Percentiles rank a stretch among this genome's conserved stretches.
Conservation (phyloP, 1,140 invertebrate genomes). For the Orius laevigatus region DNA sequence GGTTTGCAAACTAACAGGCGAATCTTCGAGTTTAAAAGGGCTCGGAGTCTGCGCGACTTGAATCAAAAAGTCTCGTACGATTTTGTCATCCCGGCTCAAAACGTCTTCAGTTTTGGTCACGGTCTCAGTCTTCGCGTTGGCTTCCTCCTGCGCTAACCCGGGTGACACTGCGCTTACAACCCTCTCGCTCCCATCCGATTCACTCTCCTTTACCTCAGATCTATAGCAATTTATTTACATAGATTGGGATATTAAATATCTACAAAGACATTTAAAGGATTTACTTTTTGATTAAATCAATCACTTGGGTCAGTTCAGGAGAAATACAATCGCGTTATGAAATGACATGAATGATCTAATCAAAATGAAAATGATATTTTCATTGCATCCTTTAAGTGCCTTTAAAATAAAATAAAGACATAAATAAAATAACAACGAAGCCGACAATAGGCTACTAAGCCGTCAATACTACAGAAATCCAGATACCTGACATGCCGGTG, state of each 20-base stretch:
- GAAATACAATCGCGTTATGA: no score
- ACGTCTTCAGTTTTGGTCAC: background rate
- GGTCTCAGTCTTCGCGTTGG: background rate
- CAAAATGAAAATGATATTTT: no score
- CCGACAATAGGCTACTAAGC: conserved; percentile 10
- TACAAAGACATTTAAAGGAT: background rate
- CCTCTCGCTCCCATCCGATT: background rate
- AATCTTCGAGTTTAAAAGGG: background rate
- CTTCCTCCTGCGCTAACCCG: conserved; percentile 4
- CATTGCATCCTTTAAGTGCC: no score
- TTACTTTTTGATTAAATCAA: no score
- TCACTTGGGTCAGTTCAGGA: no score
- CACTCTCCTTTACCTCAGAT: conserved; percentile 9
- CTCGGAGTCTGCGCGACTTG: background rate
- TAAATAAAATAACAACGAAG: background rate
- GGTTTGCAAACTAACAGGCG: conserved; percentile 2
- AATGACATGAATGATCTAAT: no score
- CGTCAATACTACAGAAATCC: conserved; percentile 3
- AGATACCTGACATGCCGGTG: conserved; percentile 10
- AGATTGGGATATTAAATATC: background rate
- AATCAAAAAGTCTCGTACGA: no score
- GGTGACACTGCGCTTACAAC: conserved; percentile 5
- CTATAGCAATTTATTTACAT: conserved; percentile 7
- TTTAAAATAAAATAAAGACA: no score
- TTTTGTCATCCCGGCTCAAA: no score